Evolutionary conservation across 2,797 vertebrate species (phyloP), one percentile per base, ranked within the genome.

Genomic region (Jordanella pulchra): DNA sequence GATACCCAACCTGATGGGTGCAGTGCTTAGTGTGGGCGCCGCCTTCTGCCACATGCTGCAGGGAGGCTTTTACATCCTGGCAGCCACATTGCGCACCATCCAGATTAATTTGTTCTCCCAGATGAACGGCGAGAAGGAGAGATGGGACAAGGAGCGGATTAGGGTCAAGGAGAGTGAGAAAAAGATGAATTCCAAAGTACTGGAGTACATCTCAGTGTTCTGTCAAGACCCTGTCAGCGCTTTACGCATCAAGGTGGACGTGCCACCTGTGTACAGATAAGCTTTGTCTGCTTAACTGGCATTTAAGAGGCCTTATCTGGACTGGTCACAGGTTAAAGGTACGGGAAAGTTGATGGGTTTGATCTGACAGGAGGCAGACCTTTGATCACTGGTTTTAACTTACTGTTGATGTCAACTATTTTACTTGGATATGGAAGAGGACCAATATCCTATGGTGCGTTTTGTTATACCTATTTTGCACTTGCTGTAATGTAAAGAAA

Each of bases 171-270:
- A 93, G 58, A 77, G 78, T 18, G 89, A 92, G 80, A 91, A 92
- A 69, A 90, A 86, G 85, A 80, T 92, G 11, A 93, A 86, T 39
- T 85, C 78, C 1, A 91, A 86, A 75, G 89, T 93, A 75, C 18
- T 91, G 84, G 89, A 92, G 63, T 93, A 92, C 81, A 87, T 92
- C 58, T 91, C 91, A 0, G 86, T 90, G 58, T 91, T 90, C 25
- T 93, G 91, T 61, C 90, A 93, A 77, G 92, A 93, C 83, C 89
- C 89, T 0, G 89, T 92, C 79, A 92, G 89, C 75, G 91, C 90
- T 64, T 78, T 93, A 66, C 89, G 88, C 80, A 90, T 92, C 77
- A 92, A 91, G 76, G 93, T 93, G 17, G 89, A 93, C 78, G 91
- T 90, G 50, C 91, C 90, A 51, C 88, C 89, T 28, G 87, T 92